Percentiles rank a stretch among this genome's conserved stretches.
Evolutionary conservation across 2,797 vertebrate genomes (phyloP).

Genomic region (Ctenochaetus hawaiiensis): DNA sequence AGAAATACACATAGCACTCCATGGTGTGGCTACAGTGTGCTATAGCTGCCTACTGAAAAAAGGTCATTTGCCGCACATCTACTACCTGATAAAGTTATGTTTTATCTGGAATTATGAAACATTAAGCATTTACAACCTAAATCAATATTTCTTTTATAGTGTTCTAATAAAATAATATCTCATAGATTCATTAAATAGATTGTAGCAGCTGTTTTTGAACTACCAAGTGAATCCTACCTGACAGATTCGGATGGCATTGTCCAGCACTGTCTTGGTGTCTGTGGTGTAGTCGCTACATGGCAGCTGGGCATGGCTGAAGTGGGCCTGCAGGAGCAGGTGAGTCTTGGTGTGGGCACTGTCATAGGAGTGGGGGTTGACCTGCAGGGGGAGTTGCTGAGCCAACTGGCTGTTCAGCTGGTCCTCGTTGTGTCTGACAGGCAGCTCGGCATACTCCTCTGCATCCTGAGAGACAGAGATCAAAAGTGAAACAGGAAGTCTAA

Average conservation of each 20-base stretch:
- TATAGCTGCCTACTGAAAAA: too few species aligned
- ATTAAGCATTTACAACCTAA: not conserved
- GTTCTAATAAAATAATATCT: not conserved
- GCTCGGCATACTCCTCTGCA: constrained; percentile 95
- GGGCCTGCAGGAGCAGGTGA: constrained; percentile 94
- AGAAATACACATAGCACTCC: not conserved
- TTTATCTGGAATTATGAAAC: not conserved
- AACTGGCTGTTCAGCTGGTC: constrained; percentile 97
- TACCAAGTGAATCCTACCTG: constrained; percentile 85
- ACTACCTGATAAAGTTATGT: not conserved
- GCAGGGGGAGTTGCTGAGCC: constrained; percentile 92
- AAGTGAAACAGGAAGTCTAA: constrained; percentile 40
- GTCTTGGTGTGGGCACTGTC: constrained; percentile 97
- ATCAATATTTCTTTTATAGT: not conserved
- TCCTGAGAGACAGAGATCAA: constrained; percentile 83
- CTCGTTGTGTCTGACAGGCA: constrained; percentile 98
- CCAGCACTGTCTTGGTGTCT: constrained; percentile 96
- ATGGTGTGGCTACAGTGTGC: too few species aligned
- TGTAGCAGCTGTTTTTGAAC: not conserved
- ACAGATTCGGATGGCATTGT: constrained; percentile 95
- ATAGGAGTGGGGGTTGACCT: constrained; percentile 93
- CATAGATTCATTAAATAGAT: too few species aligned
- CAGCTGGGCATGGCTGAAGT: constrained; percentile 91
- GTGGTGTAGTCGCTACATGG: constrained; percentile 96
- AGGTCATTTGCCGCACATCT: not conserved